A percentile compares a stretch with the other conserved stretches of the same genome.
These are phyloP conservation scores for Acheta domesticus DNA, from an alignment of 2,888 invertebrate genomes.

Conservation along the genomic window DNA sequence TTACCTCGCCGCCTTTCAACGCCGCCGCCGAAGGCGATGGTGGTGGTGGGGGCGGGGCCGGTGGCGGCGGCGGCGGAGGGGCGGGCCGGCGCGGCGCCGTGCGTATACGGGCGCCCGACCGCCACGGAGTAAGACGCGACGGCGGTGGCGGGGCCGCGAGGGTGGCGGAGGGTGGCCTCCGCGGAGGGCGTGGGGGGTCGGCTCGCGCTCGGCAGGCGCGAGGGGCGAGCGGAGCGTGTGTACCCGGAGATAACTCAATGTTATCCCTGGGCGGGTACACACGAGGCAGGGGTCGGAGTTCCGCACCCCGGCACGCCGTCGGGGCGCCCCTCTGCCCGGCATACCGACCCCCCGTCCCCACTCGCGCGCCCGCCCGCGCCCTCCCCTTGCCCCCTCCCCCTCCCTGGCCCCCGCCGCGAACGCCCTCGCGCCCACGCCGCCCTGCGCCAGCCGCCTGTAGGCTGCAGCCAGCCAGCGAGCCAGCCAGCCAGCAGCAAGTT, in stretches of 20 bases:
- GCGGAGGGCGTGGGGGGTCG: neutral
- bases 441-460: neutral
- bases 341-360: neutral
- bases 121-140: neutral
- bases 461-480: neutral
- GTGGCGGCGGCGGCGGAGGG: too few relatives aligned
- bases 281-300: neutral
- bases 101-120: too few relatives aligned
- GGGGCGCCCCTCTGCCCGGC: too few relatives aligned
- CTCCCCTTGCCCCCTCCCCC: neutral
- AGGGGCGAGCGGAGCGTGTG: neutral
- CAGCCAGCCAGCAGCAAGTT: neutral
- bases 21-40: too few relatives aligned
- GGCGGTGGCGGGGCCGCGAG: too few relatives aligned
- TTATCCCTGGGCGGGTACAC: constrained; percentile 18
- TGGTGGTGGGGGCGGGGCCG: too few relatives aligned
- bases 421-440: neutral
- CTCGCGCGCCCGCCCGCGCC: neutral
- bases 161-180: neutral
- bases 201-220: neutral
- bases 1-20: too few relatives aligned
- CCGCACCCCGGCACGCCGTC: neutral
- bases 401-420: neutral
- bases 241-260: constrained; percentile 18
- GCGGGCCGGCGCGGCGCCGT: too few relatives aligned